phyloP scores from a whole-genome alignment of 2,888 invertebrate species.

The Hypolimnas misippus region DNA sequence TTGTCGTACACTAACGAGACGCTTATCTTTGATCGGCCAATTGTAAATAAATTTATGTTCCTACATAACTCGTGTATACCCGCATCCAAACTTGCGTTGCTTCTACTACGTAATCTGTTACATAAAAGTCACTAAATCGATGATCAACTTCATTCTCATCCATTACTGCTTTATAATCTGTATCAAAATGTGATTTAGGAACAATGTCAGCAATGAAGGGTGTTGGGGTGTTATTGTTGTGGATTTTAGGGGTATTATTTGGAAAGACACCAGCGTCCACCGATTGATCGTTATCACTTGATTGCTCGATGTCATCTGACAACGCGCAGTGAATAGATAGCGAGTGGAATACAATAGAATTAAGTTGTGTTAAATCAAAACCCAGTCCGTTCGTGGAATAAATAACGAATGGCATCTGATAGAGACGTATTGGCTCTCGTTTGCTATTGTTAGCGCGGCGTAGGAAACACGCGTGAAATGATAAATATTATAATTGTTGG shows the following conservation, averaged over 20 bases:
- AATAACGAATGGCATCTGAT: slow-evolving; percentile 40
- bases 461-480: slow-evolving; percentile 21
- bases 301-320: slow-evolving; percentile 50
- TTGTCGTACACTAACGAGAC: slow-evolving; percentile 49
- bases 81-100: slow-evolving; percentile 46
- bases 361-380: slow-evolving; percentile 51
- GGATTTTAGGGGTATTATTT: slow-evolving; percentile 22
- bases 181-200: not conserved
- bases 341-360: slow-evolving; percentile 50
- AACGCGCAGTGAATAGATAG: slow-evolving; percentile 49
- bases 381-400: slow-evolving; percentile 46
- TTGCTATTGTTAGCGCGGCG: slow-evolving; percentile 36
- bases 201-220: slow-evolving; percentile 26
- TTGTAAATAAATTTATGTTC: slow-evolving; percentile 52
- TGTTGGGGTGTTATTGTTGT: slow-evolving; percentile 13
- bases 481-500: slow-evolving; percentile 25
- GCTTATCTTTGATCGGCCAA: slow-evolving; percentile 50
- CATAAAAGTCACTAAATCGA: not conserved
- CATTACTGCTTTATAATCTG: slow-evolving; percentile 30
- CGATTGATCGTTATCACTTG: slow-evolving; percentile 50
- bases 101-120: slow-evolving; percentile 21
- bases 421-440: slow-evolving; percentile 31
- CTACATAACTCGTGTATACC: slow-evolving; percentile 47
- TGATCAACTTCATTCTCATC: slow-evolving; percentile 7
- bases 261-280: slow-evolving; percentile 34